Conservation (phyloP, 2,888 invertebrate species). For the Agriopis aurantiaria region DNA sequence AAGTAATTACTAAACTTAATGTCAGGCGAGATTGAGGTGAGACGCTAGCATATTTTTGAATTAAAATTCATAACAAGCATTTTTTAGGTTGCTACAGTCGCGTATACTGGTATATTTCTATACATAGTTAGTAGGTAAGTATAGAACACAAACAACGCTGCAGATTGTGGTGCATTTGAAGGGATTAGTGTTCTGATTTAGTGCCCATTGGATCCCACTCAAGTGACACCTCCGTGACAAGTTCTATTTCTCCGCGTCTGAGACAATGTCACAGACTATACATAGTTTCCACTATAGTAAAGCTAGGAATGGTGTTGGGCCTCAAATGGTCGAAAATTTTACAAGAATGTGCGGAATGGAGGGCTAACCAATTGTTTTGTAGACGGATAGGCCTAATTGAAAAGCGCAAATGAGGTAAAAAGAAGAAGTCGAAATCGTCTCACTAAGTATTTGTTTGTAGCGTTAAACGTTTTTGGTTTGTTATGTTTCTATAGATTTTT, state of each 20-base stretch:
- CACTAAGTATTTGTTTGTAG: too few relatives aligned
- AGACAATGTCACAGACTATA: conserved; percentile 28
- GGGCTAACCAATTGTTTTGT: background rate
- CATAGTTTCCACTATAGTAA: background rate
- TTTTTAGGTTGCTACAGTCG: too few relatives aligned
- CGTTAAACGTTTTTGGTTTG: too few relatives aligned
- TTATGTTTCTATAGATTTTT: too few relatives aligned
- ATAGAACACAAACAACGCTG: too few relatives aligned
- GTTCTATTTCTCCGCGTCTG: conserved; percentile 43
- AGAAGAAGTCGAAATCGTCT: background rate
- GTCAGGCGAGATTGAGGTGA: too few relatives aligned
- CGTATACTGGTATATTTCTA: too few relatives aligned
- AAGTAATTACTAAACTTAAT: too few relatives aligned
- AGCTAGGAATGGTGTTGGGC: conserved; percentile 6
- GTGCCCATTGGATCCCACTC: conserved; percentile 57
- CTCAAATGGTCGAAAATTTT: conserved; percentile 10
- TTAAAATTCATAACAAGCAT: too few relatives aligned
- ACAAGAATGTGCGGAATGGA: conserved; percentile 9
- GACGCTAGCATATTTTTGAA: too few relatives aligned
- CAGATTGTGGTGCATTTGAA: too few relatives aligned
- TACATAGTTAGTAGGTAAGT: too few relatives aligned
- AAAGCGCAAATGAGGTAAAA: conserved; percentile 18
- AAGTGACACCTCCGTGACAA: conserved; percentile 42
- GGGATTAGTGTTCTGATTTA: conserved; percentile 66
- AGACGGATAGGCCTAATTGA: conserved; percentile 1